Base-by-base conservation (phyloP, 2,797 vertebrate genomes). In the Pagetopsis macropterus region DNA sequence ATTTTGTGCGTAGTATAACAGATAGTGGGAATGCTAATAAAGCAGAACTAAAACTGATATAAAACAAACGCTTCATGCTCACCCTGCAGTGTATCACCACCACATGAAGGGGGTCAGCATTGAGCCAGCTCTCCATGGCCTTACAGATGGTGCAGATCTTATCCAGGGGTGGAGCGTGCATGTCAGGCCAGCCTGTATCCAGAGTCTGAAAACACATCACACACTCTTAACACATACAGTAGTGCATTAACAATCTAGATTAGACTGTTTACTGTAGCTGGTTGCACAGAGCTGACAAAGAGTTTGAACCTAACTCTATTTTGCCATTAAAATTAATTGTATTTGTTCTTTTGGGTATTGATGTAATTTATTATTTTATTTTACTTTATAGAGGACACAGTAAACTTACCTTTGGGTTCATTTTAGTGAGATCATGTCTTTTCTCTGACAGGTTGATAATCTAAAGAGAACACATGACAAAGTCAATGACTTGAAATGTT, bases 111-210 rank as follows among this genome's bases (percentile, higher is more conserved):
- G 95, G 95, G 88, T 97, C 93, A 0, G 84, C 94, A 75, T 96
- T 96, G 59, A 99, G 92, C 98, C 98, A 99, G 31, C 94, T 94
- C 91, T 99, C 98, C 95, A 98, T 97, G 44, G 96, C 95, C 89
- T 99, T 99, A 82, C 98, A 99, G 87, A 99, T 97, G 81, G 95
- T 97, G 85, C 98, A 98, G 88, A 99, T 94, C 89, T 97, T 99
- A 87, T 99, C 96, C 41, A 99, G 94, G 21, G 96, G 96, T 0
- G 97, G 98, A 2, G 98, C 98, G 0, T 99, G 97, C 57, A 97
- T 92, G 87, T 99, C 98, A 0, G 96, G 98, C 98, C 98, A 99
- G 31, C 97, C 97, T 16, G 97, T 96, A 70, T 99, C 97, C 93
- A 99, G 94, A 43, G 96, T 95, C 97, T 99, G 86, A 43, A 90